Conservation (phyloP, 2,888 invertebrate genomes). For the Scotopteryx bipunctaria region DNA sequence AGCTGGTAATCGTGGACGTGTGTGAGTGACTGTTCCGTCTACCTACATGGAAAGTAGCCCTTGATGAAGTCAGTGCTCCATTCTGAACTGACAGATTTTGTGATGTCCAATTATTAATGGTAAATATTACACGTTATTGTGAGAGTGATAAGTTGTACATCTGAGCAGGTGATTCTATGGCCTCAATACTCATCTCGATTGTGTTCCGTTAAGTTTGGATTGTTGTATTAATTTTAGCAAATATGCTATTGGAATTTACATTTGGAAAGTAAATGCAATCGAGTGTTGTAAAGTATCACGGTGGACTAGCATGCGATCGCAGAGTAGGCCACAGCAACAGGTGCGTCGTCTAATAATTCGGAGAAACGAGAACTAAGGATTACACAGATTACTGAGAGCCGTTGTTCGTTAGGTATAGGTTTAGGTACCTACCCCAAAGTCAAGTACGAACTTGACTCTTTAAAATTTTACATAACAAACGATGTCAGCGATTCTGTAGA, state of each 20-base stretch:
- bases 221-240: slow-evolving; percentile 45
- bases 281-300: slow-evolving; percentile 26
- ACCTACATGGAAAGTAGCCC: slow-evolving; percentile 75
- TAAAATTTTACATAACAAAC: neutral
- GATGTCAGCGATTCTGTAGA: neutral
- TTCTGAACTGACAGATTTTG: slow-evolving; percentile 60
- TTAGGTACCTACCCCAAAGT: neutral
- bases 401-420: too few species aligned
- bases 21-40: slow-evolving; percentile 79
- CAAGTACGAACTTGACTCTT: neutral
- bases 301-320: slow-evolving; percentile 42
- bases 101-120: slow-evolving; percentile 71
- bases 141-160: slow-evolving; percentile 51
- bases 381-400: slow-evolving; percentile 16
- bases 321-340: slow-evolving; percentile 36
- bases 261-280: slow-evolving; percentile 31
- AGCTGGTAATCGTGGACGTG: slow-evolving; percentile 68
- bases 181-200: slow-evolving; percentile 63
- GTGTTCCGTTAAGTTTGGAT: slow-evolving; percentile 63
- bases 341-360: slow-evolving; percentile 30
- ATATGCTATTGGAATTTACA: slow-evolving; percentile 23
- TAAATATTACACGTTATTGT: slow-evolving; percentile 59
- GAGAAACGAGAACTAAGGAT: slow-evolving; percentile 28
- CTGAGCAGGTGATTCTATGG: slow-evolving; percentile 69
- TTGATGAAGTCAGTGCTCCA: slow-evolving; percentile 65